Conservation (phyloP, 1,140 invertebrate genomes). For the Drosophila ficusphila region DNA sequence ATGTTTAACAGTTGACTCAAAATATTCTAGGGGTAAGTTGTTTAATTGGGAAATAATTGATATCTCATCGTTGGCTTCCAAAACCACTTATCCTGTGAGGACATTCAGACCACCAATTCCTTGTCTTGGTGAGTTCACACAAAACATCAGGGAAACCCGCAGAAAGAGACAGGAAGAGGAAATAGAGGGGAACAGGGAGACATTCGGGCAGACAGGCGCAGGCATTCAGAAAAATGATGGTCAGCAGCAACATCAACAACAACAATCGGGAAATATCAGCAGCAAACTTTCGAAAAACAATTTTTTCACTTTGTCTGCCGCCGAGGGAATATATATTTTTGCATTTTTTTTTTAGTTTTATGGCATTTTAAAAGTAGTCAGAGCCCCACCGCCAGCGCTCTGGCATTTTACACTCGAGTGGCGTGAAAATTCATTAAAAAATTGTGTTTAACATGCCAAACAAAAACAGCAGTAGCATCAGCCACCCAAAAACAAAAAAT, state of each 20-base stretch:
- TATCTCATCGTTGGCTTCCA: no score
- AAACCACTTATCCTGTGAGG: slow-evolving; percentile 21
- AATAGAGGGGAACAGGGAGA: slow-evolving; percentile 10
- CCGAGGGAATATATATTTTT: slow-evolving; percentile 38
- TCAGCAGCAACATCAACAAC: slow-evolving; percentile 25
- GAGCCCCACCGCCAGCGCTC: slow-evolving; percentile 13
- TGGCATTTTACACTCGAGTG: slow-evolving; percentile 76
- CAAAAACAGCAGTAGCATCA: slow-evolving; percentile 10
- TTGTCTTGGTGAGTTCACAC: slow-evolving; percentile 67
- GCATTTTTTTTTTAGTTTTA: slow-evolving; percentile 63
- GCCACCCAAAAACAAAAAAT: no score
- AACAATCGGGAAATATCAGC: slow-evolving; percentile 33
- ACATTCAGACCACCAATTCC: slow-evolving; percentile 23
- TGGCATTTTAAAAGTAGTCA: slow-evolving; percentile 69
- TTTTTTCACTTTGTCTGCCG: slow-evolving; percentile 69
- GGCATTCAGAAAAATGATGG: slow-evolving; percentile 62
- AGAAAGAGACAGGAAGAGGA: neutral
- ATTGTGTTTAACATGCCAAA: slow-evolving; percentile 79
- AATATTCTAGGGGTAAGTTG: no score
- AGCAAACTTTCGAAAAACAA: slow-evolving; percentile 71
- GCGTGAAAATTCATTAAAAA: slow-evolving; percentile 82
- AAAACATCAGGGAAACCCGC: slow-evolving; percentile 25
- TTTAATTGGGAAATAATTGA: no score
- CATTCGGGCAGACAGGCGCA: slow-evolving; percentile 34
- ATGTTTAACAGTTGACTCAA: no score